Conservation (phyloP, 2,113 vertebrate species). For the Mohoua ochrocephala region DNA sequence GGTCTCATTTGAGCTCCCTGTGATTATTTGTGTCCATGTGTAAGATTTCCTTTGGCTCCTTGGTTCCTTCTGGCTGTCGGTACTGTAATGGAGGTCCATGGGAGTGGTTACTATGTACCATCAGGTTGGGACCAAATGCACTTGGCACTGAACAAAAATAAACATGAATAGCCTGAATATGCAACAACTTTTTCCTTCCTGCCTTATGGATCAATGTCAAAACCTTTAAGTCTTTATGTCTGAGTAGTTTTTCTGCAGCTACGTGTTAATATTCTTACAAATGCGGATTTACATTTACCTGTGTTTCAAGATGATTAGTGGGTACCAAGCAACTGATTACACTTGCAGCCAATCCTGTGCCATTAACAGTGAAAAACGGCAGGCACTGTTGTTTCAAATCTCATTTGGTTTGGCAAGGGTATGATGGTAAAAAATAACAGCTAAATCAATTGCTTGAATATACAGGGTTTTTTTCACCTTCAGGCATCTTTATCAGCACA, state of each 20-base stretch:
- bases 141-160: neutral
- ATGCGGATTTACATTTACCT: slow-evolving; percentile 57
- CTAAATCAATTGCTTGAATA: slow-evolving; percentile 40
- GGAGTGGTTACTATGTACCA: neutral
- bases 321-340: slow-evolving; percentile 68
- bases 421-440: slow-evolving; percentile 1
- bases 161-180: neutral
- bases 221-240: neutral
- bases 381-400: slow-evolving; percentile 68
- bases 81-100: neutral
- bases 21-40: neutral
- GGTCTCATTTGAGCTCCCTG: neutral
- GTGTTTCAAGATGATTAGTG: slow-evolving; percentile 60
- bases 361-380: slow-evolving; percentile 63
- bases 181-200: neutral
- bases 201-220: neutral
- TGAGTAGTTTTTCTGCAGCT: neutral
- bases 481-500: slow-evolving; percentile 51
- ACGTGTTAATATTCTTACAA: slow-evolving; percentile 24
- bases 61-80: neutral
- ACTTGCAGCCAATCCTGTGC: slow-evolving; percentile 68
- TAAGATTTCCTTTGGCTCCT: neutral
- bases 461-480: slow-evolving; percentile 43
- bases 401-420: slow-evolving; percentile 50
- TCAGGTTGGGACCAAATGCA: neutral